Conservation (phyloP, 2,888 invertebrate genomes). For the Deilephila elpenor region DNA sequence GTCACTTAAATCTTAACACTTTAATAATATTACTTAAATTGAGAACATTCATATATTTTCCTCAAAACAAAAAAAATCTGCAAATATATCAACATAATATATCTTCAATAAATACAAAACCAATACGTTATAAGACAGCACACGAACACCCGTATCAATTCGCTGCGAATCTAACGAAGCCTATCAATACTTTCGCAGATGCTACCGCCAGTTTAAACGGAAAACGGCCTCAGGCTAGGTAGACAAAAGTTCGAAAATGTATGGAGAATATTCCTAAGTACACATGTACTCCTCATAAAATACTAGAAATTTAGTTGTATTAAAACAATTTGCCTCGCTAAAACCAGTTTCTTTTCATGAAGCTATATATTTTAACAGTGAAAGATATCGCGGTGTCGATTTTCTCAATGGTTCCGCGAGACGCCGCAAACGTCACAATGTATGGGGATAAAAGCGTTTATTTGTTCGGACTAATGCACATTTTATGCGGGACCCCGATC, state of each 20-base stretch:
- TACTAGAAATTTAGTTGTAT: too few relatives aligned
- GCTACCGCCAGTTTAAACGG: conserved; percentile 4
- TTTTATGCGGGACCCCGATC: conserved; percentile 76
- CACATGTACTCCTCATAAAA: too few relatives aligned
- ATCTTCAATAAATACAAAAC: too few relatives aligned
- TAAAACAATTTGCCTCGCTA: too few relatives aligned
- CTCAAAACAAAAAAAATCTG: too few relatives aligned
- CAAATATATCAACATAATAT: too few relatives aligned
- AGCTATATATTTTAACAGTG: neutral
- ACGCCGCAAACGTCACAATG: conserved; percentile 65
- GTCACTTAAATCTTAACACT: too few relatives aligned
- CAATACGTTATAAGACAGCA: neutral
- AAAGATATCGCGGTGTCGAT: neutral
- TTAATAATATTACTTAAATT: too few relatives aligned
- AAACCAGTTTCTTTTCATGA: neutral
- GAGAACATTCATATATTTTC: too few relatives aligned
- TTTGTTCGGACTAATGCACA: conserved; percentile 82
- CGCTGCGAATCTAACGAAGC: neutral
- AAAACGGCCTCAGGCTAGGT: too few relatives aligned
- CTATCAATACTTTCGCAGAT: neutral
- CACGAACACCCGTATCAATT: neutral
- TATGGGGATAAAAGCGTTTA: conserved; percentile 76
- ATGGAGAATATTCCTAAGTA: too few relatives aligned
- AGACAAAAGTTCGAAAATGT: too few relatives aligned
- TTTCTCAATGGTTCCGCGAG: neutral